Base-by-base conservation (phyloP, 2,113 vertebrate species). In the Phalacrocorax brasilianus region DNA sequence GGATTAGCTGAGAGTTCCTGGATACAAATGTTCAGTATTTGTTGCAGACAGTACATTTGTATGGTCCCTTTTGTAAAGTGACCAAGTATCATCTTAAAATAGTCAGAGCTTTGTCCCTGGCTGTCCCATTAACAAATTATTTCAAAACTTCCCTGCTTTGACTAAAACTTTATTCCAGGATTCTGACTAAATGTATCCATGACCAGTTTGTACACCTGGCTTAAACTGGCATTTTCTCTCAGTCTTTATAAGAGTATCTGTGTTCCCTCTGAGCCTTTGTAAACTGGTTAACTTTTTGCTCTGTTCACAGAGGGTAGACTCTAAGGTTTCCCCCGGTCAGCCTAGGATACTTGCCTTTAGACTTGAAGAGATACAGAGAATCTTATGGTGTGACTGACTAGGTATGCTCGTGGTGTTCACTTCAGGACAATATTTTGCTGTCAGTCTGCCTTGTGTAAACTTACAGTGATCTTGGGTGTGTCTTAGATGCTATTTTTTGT, bases 261-360 rank as follows among this genome's bases (percentile, higher is more conserved):
- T 8, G 9, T 38, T 85, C 30, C 32, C 13, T 77, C 24, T 56
- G 24, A 71, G 47, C 30, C 22, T 55, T 42, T 52, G 9, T 59
- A 42, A 75, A 47, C 27, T 2, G 9, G 32, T 19, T 42, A 58
- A 14, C 3, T 28, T 77, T 45, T 75, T 59, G 26, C 21, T 72
- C 20, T 4, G 1, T 59, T 67, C 5, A 0, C 2, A 0, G 4
- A 3, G 14, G 23, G 23, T 55, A n/a, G 14, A 8, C 8, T 75
- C 22, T 80, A 10, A 12, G 8, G 4, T 71, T 79, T 74, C 1
- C 27, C 10, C 8, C 7, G 12, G 11, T 59, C 45, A 33, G 11
- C 44, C 26, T 49, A n/a, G n/a, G n/a, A 72, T 28, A 21, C 27
- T 80, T 84, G 20, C 17, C 24, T 86, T 80, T 86, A 65, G n/a